A percentile compares a stretch with the other conserved stretches of the same genome.
These are phyloP conservation scores for Parnassius smintheus DNA, from an alignment of 2,888 invertebrate genomes.

Conservation along the genomic window DNA sequence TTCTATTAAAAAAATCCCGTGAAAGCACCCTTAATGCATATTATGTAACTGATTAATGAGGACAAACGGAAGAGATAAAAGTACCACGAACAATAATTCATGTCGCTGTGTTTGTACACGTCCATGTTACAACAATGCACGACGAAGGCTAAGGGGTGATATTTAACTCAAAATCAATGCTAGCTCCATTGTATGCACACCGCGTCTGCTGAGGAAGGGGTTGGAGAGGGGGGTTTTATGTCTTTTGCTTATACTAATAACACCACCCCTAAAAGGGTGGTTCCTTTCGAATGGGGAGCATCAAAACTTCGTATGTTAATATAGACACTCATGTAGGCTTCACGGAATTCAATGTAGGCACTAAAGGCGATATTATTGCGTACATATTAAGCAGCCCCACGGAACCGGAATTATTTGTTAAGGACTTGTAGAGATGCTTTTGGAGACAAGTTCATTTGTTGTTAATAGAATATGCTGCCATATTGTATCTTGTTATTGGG, in stretches of 20 bases:
- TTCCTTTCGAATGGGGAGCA: slow-evolving; percentile 59
- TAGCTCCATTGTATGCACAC: slow-evolving; percentile 73
- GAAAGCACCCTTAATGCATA: slow-evolving; percentile 37
- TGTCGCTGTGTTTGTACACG: slow-evolving; percentile 64
- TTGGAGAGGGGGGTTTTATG: slow-evolving; percentile 45
- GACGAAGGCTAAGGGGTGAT: slow-evolving; percentile 63
- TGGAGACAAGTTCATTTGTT: slow-evolving; percentile 28
- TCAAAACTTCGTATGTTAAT: slow-evolving; percentile 74
- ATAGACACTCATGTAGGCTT: slow-evolving; percentile 72
- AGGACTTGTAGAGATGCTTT: slow-evolving; percentile 37
- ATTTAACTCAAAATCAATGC: slow-evolving; percentile 77
- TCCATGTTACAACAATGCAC: slow-evolving; percentile 47
- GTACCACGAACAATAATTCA: slow-evolving; percentile 69
- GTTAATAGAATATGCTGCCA: slow-evolving; percentile 5
- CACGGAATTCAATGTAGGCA: slow-evolving; percentile 58
- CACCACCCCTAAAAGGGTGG: slow-evolving; percentile 70
- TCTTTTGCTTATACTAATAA: slow-evolving; percentile 77
- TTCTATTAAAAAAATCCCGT: slow-evolving; percentile 28
- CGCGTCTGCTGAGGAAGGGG: slow-evolving; percentile 51
- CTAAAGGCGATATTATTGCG: slow-evolving; percentile 61
- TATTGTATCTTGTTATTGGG: neutral
- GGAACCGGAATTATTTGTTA: slow-evolving; percentile 52
- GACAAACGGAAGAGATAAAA: slow-evolving; percentile 50
- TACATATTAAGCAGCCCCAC: slow-evolving; percentile 40
- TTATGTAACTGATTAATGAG: slow-evolving; percentile 55